A percentile compares a stretch with the other conserved stretches of the same genome.
Conservation (phyloP, 2,888 invertebrate genomes). For the Electrophaes corylata region DNA sequence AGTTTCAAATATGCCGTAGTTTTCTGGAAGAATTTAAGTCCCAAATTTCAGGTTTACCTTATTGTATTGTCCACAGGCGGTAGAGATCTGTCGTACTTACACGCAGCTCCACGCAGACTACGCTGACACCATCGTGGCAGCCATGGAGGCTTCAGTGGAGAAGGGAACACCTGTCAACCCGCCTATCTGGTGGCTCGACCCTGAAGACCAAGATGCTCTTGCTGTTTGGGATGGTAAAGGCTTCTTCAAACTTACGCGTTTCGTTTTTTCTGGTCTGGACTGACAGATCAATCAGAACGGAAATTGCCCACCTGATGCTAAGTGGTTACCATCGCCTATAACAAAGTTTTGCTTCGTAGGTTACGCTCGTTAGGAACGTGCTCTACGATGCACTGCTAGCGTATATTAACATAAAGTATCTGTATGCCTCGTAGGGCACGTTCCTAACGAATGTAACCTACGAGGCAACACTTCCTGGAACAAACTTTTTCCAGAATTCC, state of each 20-base stretch:
- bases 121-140: slow-evolving; percentile 84
- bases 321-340: too few relatives aligned
- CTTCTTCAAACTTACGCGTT: not conserved
- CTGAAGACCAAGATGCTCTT: slow-evolving; percentile 85
- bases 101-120: slow-evolving; percentile 87
- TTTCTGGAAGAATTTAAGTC: not conserved
- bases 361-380: too few relatives aligned
- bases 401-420: too few relatives aligned
- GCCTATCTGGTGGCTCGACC: slow-evolving; percentile 94
- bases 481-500: slow-evolving; percentile 83
- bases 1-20: not conserved
- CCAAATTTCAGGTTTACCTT: not conserved
- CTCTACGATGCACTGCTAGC: too few relatives aligned
- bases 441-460: slow-evolving; percentile 31
- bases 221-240: slow-evolving; percentile 82
- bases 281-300: too few relatives aligned
- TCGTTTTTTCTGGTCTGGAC: too few relatives aligned
- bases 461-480: not conserved
- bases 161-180: slow-evolving; percentile 90
- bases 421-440: too few relatives aligned
- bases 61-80: slow-evolving; percentile 67
- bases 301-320: too few relatives aligned
- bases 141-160: slow-evolving; percentile 84
- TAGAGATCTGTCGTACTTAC: slow-evolving; percentile 85
- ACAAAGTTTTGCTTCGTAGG: too few relatives aligned